These are phyloP conservation scores for Ispidina lecontei DNA, from an alignment of 2,797 vertebrate species.

Conservation along the genomic window DNA sequence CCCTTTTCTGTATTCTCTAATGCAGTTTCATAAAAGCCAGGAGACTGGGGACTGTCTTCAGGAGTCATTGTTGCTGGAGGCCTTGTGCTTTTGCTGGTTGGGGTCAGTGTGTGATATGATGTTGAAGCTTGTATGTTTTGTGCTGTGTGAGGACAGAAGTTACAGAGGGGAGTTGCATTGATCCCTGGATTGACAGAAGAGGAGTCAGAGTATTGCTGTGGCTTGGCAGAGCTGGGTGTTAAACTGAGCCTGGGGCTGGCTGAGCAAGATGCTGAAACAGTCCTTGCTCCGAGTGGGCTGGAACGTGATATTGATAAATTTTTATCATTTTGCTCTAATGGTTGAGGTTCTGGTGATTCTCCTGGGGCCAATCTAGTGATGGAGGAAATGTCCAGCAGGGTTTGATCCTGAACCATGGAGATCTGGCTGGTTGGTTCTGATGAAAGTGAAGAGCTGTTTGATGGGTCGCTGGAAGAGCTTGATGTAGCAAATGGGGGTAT, in stretches of 20 bases:
- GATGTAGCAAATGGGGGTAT: conserved; percentile 28
- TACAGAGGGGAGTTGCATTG: not conserved
- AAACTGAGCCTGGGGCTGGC: conserved; percentile 42
- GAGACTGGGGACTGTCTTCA: conserved; percentile 10
- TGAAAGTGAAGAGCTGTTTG: conserved; percentile 61
- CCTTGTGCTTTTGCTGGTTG: conserved; percentile 40
- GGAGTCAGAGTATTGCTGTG: conserved; percentile 54
- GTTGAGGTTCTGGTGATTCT: conserved; percentile 8
- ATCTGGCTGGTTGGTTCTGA: conserved; percentile 56
- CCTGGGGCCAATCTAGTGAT: conserved; percentile 33
- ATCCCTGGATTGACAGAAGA: conserved; percentile 43
- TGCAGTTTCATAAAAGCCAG: not conserved
- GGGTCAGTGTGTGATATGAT: not conserved
- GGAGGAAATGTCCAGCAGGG: conserved; percentile 55
- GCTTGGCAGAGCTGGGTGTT: conserved; percentile 66
- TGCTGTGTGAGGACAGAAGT: conserved; percentile 37
- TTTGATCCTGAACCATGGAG: conserved; percentile 59
- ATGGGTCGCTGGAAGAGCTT: conserved; percentile 60
- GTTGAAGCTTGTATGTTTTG: conserved; percentile 24
- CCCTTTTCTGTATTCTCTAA: not conserved
- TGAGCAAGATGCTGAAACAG: conserved; percentile 8
- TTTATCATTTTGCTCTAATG: conserved; percentile 14
- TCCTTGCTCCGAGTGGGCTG: not conserved
- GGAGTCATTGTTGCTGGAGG: not conserved
- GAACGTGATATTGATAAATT: conserved; percentile 14